Evolutionary conservation across 2,113 vertebrate species (phyloP), one percentile per base, ranked within the genome.

Genomic region (Micromys minutus): DNA sequence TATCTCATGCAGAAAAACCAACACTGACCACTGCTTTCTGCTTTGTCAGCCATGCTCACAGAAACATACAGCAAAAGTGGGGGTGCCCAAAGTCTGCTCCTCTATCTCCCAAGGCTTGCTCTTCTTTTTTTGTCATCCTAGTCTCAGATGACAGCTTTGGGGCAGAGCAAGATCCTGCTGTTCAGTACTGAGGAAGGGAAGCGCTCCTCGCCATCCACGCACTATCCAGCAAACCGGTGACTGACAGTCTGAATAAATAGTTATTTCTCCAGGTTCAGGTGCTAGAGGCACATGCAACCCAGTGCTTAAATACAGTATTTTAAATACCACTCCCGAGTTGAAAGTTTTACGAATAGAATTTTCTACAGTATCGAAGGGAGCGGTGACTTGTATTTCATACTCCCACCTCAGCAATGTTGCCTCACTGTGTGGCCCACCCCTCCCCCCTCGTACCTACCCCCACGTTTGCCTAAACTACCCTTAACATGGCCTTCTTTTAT

Each of bases 231-330:
- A 1, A 88, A 74, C 39, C 16, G 21, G 71, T 96, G 94, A 96
- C 85, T 97, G 97, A 96, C 97, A 97, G 95, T 21, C 90, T 90
- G 94, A 97, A 96, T 83, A 89, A 95, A 96, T 81, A 71, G 93
- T 96, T 95, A 90, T 45, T 94, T 83, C 91, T 93, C 75, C 47
- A n/a, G 81, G 84, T 87, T 93, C 90, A 90, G 85, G 80, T 50
- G 5, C 4, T 74, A 81, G 88, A 81, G 84, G 76, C 52, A 36
- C 52, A 6, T 7, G 85, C 24, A 65, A 77, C 76, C 76, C 47
- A 1, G 80, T 10, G 34, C 57, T 34, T 69, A 59, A 83, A 31
- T 67, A 57, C 4, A 90, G 17, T 76, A 61, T 71, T 96, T 91
- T 87, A 80, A 87, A 88, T 61, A n/a, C 72, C 42, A 36, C 8